These are phyloP conservation scores for Branchellion lobata DNA, from an alignment of 2,888 invertebrate species.

Conservation along the genomic window DNA sequence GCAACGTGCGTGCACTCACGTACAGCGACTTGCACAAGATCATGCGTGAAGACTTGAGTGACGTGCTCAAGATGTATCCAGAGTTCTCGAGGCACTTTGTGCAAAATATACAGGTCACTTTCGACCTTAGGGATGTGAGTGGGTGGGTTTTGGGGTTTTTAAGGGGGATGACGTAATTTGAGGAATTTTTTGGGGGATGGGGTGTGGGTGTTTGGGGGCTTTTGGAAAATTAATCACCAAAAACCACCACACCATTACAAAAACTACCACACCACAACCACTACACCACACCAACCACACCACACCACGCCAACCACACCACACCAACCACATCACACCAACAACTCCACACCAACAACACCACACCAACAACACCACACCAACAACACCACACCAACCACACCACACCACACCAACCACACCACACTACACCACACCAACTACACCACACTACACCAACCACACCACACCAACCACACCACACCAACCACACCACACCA, in stretches of 20 bases:
- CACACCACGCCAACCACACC: too few relatives aligned
- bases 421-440: too few relatives aligned
- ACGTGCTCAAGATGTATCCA: constrained; percentile 93
- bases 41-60: constrained; percentile 88
- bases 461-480: too few relatives aligned
- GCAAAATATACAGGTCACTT: constrained; percentile 90
- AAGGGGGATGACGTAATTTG: background rate
- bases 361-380: too few relatives aligned
- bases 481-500: background rate
- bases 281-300: too few relatives aligned
- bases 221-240: background rate
- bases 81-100: constrained; percentile 91
- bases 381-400: too few relatives aligned
- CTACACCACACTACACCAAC: too few relatives aligned
- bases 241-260: too few relatives aligned
- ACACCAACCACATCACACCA: too few relatives aligned
- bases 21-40: constrained; percentile 98
- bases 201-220: background rate
- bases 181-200: background rate
- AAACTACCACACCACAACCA: too few relatives aligned
- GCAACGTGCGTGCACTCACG: constrained; percentile 91
- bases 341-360: too few relatives aligned
- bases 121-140: constrained; percentile 89
- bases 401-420: too few relatives aligned
- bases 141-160: constrained; percentile 3